These are phyloP conservation scores for Nowickia ferox DNA, from an alignment of 2,888 invertebrate species.

Conservation along the genomic window DNA sequence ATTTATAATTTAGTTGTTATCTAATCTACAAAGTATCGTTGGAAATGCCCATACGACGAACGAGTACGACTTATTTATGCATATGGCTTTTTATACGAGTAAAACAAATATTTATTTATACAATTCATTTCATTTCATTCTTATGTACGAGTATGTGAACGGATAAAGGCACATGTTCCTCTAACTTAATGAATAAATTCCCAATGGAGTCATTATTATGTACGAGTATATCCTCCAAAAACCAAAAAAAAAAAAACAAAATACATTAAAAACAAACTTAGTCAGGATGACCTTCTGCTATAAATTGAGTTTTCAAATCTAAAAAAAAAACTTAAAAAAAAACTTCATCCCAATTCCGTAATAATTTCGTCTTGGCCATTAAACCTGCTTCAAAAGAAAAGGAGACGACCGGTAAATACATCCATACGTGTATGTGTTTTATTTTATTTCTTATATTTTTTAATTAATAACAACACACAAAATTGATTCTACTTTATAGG, in stretches of 20 bases:
- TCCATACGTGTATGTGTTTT: background rate
- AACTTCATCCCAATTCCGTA: slow-evolving; percentile 57
- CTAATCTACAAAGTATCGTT: slow-evolving; percentile 52
- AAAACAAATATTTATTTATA: slow-evolving; percentile 3
- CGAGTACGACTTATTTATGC: background rate
- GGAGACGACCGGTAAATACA: slow-evolving; percentile 43
- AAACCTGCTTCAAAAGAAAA: slow-evolving; percentile 57
- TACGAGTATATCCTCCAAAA: slow-evolving; percentile 42
- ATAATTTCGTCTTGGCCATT: slow-evolving; percentile 39
- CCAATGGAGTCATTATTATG: slow-evolving; percentile 57
- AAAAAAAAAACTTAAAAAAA: slow-evolving; percentile 15
- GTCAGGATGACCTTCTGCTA: slow-evolving; percentile 67
- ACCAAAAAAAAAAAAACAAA: background rate
- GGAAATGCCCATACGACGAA: background rate
- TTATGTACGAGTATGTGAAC: background rate
- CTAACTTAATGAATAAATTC: slow-evolving; percentile 46
- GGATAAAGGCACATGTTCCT: slow-evolving; percentile 48
- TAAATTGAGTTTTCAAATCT: slow-evolving; percentile 69
- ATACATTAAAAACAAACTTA: slow-evolving; percentile 11
- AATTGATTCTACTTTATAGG: slow-evolving; percentile 61
- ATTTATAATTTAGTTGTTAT: slow-evolving; percentile 67
- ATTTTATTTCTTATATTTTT: slow-evolving; percentile 58
- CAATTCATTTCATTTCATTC: background rate
- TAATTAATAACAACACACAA: slow-evolving; percentile 71
- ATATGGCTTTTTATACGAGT: background rate